These are phyloP conservation scores for Drosophila tsacasi DNA, from an alignment of 1,140 invertebrate genomes.

Conservation along the genomic window DNA sequence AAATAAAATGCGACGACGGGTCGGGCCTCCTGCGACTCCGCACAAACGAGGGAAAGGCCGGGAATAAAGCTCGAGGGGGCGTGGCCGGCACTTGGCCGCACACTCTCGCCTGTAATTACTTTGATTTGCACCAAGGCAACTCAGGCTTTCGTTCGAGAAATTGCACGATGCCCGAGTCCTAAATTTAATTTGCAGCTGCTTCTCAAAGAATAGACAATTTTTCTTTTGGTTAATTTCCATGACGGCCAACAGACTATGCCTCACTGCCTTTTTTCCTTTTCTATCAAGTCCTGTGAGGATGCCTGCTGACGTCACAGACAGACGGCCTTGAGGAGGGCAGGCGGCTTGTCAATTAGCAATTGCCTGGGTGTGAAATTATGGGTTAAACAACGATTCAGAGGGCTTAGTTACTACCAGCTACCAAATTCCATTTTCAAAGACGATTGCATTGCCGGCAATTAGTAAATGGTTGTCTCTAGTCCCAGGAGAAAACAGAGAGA, in stretches of 20 bases:
- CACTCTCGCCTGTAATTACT: slow-evolving; percentile 69
- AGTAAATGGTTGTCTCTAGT: slow-evolving; percentile 27
- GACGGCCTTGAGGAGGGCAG: slow-evolving; percentile 46
- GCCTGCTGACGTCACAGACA: slow-evolving; percentile 59
- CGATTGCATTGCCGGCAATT: slow-evolving; percentile 44
- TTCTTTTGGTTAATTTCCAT: slow-evolving; percentile 43
- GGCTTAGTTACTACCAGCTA: slow-evolving; percentile 2
- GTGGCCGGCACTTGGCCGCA: slow-evolving; percentile 48
- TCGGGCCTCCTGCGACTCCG: neutral
- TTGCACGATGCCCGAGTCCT: slow-evolving; percentile 21
- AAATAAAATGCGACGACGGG: slow-evolving; percentile 66
- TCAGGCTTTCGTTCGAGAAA: slow-evolving; percentile 9
- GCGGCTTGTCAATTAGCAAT: slow-evolving; percentile 56
- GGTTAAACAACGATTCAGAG: slow-evolving; percentile 15
- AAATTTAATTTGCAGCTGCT: slow-evolving; percentile 38
- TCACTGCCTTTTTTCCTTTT: neutral
- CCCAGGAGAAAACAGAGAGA: neutral
- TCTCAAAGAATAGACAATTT: slow-evolving; percentile 29
- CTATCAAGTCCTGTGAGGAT: neutral
- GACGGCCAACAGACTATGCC: slow-evolving; percentile 13
- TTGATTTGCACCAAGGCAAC: slow-evolving; percentile 59
- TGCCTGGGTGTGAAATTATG: slow-evolving; percentile 74
- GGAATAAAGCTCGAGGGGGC: slow-evolving; percentile 28
- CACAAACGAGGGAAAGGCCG: neutral
- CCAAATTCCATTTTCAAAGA: slow-evolving; percentile 40